Evolutionary conservation across 2,113 vertebrate species (phyloP), one percentile per base, ranked within the genome.

Genomic region (Sporophila hypoxantha): DNA sequence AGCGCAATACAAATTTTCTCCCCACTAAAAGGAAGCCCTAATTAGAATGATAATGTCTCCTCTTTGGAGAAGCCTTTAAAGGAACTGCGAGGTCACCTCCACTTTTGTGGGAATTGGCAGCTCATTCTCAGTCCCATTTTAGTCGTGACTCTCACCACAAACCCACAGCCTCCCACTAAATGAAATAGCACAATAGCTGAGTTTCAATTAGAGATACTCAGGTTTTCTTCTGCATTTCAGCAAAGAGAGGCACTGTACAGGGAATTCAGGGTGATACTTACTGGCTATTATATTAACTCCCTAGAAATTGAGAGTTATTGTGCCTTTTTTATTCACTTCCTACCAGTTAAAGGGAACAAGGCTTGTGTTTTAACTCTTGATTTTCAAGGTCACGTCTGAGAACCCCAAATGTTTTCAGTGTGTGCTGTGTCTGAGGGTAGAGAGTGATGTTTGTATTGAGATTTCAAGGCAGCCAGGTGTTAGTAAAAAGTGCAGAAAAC

Each of bases 21-120:
- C 44, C 34, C n/a, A 30, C 61, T 67, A 41, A 75, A 93, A 78
- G 14, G 19, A 82, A 85, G 47, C 36, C 82, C 70, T 87, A 87
- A 87, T 87, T 89, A 89, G 37, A 57, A 89, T 82, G 32, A 66
- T 94, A 90, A 90, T 57, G 42, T 50, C 64, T 82, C 5, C 78
- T 88, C 60, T 85, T 76, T 76, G 64, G 23, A 47, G 50, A 49
- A 83, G 75, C 70, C 88, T 94, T 93, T 84, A 57, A 84, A 84
- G 55, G 23, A 82, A 37, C 32, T 68, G 18, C 0, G 16, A 92
- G 70, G 89, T 94, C 84, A 90, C 75, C 70, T 88, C 60, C 44
- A 81, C 81, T 61, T 94, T 91, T 71, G 32, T 88, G 78, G 62
- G 47, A 91, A 71, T 39, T 75, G 67, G 29, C 66, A 77, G 49